These are phyloP conservation scores for Amblyopsis rosae DNA, from an alignment of 2,113 vertebrate species.

Conservation along the genomic window DNA sequence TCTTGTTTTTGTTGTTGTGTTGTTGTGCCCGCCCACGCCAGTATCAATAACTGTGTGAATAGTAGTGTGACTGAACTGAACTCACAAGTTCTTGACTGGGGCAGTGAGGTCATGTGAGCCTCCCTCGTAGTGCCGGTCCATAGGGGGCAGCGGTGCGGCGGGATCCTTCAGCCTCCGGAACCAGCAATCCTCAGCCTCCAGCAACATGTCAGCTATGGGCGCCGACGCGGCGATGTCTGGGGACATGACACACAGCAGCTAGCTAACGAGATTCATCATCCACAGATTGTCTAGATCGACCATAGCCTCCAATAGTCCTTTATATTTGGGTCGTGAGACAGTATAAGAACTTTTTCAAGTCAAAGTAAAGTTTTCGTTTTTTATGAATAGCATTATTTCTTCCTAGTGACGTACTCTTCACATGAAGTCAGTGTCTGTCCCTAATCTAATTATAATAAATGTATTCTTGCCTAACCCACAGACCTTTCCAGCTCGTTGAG, in stretches of 20 bases:
- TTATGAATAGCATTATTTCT: no score
- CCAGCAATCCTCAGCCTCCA: conserved; percentile 86
- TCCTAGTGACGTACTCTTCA: no score
- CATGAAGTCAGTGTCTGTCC: background rate
- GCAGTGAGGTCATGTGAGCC: conserved; percentile 76
- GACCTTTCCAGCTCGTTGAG: background rate
- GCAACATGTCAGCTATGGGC: conserved; percentile 83
- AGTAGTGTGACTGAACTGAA: conserved; percentile 9
- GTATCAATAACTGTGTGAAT: background rate
- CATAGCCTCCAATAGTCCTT: background rate
- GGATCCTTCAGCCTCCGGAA: conserved; percentile 78
- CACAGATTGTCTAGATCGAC: background rate
- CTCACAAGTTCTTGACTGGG: conserved; percentile 86
- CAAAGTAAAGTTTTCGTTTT: no score
- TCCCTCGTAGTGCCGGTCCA: conserved; percentile 83
- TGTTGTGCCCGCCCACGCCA: background rate
- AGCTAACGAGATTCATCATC: background rate
- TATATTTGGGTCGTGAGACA: background rate
- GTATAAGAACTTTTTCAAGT: no score
- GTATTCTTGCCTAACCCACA: background rate
- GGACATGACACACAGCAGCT: background rate
- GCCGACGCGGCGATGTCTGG: conserved; percentile 86
- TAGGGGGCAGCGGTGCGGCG: conserved; percentile 57
- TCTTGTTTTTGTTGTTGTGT: background rate
- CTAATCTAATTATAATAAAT: background rate